A percentile compares a stretch with the other conserved stretches of the same genome.
phyloP scores from a whole-genome alignment of 2,113 vertebrate species.

The Tapirus terrestris region DNA sequence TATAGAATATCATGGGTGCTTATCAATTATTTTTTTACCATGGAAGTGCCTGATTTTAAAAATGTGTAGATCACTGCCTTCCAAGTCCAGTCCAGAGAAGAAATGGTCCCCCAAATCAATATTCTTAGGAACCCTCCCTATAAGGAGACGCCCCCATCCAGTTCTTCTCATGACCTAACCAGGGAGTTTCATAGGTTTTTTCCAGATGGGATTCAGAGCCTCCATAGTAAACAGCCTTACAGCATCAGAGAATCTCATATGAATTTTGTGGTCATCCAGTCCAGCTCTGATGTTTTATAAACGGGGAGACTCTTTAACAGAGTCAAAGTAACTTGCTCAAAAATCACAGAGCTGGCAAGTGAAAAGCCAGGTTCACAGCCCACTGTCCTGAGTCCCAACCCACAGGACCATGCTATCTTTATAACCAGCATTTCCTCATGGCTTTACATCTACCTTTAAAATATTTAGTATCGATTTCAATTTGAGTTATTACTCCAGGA shows the following conservation, averaged over 20 bases:
- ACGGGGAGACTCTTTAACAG: not conserved
- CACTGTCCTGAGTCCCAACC: not conserved
- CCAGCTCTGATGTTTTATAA: not conserved
- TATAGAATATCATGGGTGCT: not conserved
- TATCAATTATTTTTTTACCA: not conserved
- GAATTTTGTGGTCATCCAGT: not conserved
- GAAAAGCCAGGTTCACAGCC: no score
- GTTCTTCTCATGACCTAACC: not conserved
- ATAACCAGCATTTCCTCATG: fast-evolving
- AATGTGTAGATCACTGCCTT: not conserved
- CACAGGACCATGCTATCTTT: fast-evolving
- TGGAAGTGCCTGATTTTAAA: not conserved
- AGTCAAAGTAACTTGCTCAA: fast-evolving
- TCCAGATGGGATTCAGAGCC: no score
- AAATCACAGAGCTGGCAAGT: fast-evolving
- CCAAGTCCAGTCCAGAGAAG: not conserved
- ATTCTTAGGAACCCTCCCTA: fast-evolving
- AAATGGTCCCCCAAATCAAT: not conserved
- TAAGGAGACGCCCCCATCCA: no score
- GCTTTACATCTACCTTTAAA: constrained; percentile 88
- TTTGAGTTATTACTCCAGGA: constrained; percentile 85
- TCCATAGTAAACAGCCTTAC: fast-evolving
- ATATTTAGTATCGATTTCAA: constrained; percentile 91
- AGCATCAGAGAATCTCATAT: fast-evolving
- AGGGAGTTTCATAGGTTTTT: not conserved